Percentiles rank a stretch among this genome's conserved stretches.
phyloP scores from a whole-genome alignment of 2,888 invertebrate genomes.

The Syrphus vitripennis region DNA sequence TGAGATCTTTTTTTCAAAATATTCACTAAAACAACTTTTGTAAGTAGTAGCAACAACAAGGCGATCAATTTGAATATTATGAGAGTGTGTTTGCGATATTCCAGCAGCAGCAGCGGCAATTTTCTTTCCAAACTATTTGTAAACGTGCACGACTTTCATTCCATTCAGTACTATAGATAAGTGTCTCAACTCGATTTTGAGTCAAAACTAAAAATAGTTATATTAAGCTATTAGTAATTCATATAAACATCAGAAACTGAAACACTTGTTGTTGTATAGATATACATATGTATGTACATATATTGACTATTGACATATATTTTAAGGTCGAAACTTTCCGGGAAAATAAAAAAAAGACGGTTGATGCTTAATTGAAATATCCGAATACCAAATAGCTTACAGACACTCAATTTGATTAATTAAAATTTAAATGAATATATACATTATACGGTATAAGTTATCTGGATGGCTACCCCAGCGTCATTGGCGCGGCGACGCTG shows the following conservation, averaged over 20 bases:
- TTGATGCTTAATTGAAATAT: conserved; percentile 64
- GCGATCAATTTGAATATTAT: conserved; percentile 5
- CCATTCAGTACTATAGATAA: background rate
- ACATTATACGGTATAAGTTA: conserved; percentile 24
- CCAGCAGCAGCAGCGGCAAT: conserved; percentile 31
- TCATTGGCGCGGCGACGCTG: background rate
- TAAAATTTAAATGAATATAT: conserved; percentile 61
- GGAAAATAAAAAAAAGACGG: conserved; percentile 48
- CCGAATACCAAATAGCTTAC: conserved; percentile 63
- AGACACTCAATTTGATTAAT: conserved; percentile 62
- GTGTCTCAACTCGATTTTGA: conserved; percentile 38
- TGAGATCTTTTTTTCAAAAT: conserved; percentile 51
- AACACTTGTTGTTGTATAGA: conserved; percentile 38
- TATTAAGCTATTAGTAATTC: conserved; percentile 51
- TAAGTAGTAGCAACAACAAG: conserved; percentile 3
- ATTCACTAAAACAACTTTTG: background rate
- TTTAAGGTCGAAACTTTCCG: conserved; percentile 59
- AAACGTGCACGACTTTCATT: conserved; percentile 47
- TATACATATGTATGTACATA: background rate
- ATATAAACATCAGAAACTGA: conserved; percentile 34
- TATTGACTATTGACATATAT: too few relatives aligned
- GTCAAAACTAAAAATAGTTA: conserved; percentile 32
- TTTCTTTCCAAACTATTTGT: conserved; percentile 37
- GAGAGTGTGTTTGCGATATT: background rate
- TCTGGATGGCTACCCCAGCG: background rate